Percentiles rank a stretch among this genome's conserved stretches.
Evolutionary conservation across 2,113 vertebrate genomes (phyloP).

Genomic region (Ceratotherium simum): DNA sequence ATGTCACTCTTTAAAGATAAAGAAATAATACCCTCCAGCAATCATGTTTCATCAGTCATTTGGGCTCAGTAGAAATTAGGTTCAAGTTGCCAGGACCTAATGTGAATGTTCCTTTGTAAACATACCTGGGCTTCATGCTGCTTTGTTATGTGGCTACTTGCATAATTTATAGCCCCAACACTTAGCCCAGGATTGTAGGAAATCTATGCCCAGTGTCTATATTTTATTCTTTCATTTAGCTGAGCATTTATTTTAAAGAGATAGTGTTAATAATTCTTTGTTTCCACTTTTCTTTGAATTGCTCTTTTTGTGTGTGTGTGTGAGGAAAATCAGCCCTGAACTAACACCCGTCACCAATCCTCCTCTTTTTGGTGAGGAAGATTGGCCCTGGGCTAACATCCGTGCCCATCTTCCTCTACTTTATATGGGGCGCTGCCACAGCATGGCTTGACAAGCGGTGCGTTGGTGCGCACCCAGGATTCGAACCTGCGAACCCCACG

Average conservation of each 20-base stretch:
- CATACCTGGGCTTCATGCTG: background rate
- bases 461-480: no score
- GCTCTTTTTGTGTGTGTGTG: background rate
- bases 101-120: slow-evolving; percentile 39
- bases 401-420: no score
- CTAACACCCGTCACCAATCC: no score
- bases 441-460: no score
- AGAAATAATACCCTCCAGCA: slow-evolving; percentile 39
- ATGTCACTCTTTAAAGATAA: slow-evolving; percentile 47
- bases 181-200: background rate
- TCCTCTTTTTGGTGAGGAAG: no score
- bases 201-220: background rate
- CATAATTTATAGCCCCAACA: slow-evolving; percentile 28
- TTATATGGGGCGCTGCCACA: no score
- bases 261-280: background rate
- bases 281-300: background rate
- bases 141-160: slow-evolving; percentile 4
- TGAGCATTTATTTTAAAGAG: background rate
- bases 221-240: slow-evolving; percentile 20
- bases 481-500: no score
- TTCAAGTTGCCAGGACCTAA: slow-evolving; percentile 26
- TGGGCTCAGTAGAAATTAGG: slow-evolving; percentile 20
- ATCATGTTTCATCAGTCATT: slow-evolving; percentile 50
- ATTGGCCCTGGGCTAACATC: no score
- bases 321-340: no score